Percentiles rank a stretch among this genome's conserved stretches.
These are phyloP conservation scores for Macheiramphus alcinus DNA, from an alignment of 2,113 vertebrate species.

Conservation along the genomic window DNA sequence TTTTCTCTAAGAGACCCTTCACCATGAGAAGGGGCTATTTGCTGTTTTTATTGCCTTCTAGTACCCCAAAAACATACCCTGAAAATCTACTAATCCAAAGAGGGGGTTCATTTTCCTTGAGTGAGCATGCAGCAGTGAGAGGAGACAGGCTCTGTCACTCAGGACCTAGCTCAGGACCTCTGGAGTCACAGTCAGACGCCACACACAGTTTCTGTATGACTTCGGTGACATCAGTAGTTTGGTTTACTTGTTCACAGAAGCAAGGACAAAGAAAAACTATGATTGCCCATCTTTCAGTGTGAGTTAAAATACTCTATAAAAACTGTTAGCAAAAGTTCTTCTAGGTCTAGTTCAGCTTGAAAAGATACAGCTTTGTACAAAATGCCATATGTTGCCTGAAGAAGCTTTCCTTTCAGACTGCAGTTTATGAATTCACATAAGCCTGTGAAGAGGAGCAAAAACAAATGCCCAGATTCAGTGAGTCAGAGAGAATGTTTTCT, in stretches of 20 bases:
- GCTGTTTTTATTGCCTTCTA: neutral
- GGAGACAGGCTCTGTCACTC: neutral
- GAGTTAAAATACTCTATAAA: neutral
- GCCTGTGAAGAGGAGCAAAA: slow-evolving; percentile 17
- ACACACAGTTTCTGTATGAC: accelerated
- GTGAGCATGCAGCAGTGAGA: neutral
- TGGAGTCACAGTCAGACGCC: neutral
- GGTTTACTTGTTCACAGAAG: neutral
- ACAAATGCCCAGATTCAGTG: neutral
- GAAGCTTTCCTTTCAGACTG: neutral
- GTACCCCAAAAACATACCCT: neutral
- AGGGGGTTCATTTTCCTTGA: neutral
- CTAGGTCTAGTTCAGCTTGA: neutral
- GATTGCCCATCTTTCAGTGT: neutral
- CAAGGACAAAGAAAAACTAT: neutral
- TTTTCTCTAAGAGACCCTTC: neutral
- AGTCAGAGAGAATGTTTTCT: neutral
- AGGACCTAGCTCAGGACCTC: neutral
- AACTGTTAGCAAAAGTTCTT: neutral
- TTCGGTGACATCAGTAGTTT: neutral
- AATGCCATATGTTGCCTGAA: neutral
- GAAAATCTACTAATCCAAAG: neutral
- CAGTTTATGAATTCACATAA: neutral
- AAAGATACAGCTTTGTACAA: neutral
- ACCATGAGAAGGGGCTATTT: neutral